Evolutionary conservation across 2,888 invertebrate species (phyloP).

Genomic region (Ligdia adustata): DNA sequence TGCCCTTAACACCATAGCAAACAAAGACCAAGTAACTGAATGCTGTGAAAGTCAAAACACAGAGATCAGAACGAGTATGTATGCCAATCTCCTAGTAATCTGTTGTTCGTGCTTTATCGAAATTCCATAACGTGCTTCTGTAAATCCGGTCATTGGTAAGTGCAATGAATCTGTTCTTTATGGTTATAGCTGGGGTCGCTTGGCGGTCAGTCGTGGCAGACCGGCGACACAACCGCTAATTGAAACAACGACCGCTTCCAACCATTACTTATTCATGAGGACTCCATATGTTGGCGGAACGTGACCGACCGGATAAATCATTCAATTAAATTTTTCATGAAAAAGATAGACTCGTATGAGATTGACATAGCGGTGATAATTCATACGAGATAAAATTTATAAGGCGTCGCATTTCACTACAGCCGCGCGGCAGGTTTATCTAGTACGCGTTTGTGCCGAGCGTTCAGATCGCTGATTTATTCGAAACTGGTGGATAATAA

Average conservation of each 20-base stretch:
- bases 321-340: slow-evolving; percentile 80
- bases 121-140: slow-evolving; percentile 21
- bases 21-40: slow-evolving; percentile 1
- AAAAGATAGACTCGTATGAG: slow-evolving; percentile 47
- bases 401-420: slow-evolving; percentile 35
- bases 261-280: slow-evolving; percentile 83
- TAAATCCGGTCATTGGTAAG: slow-evolving; percentile 23
- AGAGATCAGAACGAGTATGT: slow-evolving; percentile 20
- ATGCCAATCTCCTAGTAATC: slow-evolving; percentile 15
- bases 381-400: slow-evolving; percentile 42
- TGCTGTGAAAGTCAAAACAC: slow-evolving; percentile 10
- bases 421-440: slow-evolving; percentile 43
- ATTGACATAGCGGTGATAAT: slow-evolving; percentile 39
- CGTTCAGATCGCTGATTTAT: slow-evolving; percentile 36
- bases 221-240: slow-evolving; percentile 80
- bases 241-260: slow-evolving; percentile 81
- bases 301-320: slow-evolving; percentile 81
- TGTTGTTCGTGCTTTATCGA: slow-evolving; percentile 19
- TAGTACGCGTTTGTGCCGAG: slow-evolving; percentile 34
- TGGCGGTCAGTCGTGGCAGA: slow-evolving; percentile 55
- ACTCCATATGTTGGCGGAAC: slow-evolving; percentile 79
- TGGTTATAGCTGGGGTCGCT: slow-evolving; percentile 43
- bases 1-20: slow-evolving; percentile 1
- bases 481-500: slow-evolving; percentile 29
- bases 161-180: slow-evolving; percentile 40